Base-by-base conservation (phyloP, 2,797 vertebrate genomes). In the Schizopygopsis malacanthus region DNA sequence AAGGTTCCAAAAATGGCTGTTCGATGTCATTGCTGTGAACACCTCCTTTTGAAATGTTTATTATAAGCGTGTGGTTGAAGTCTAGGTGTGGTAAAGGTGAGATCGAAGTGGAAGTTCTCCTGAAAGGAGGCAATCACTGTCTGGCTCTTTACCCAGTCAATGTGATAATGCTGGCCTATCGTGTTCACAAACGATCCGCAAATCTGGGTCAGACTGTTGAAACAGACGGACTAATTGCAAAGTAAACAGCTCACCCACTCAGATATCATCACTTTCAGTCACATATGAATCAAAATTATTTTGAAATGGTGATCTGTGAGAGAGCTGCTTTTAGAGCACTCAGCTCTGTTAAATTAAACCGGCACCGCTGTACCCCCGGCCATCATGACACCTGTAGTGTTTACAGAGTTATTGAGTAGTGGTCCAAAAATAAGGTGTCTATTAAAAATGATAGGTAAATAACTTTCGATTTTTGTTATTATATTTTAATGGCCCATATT, bases 151-250 rank as follows among this genome's bases (percentile, higher is more conserved):
- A 56, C 11, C 20, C 50, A 39, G 75, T 54, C 52, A 56, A n/a
- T 56, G 20, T 56, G 75, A 77, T 56, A 56, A 56, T n/a, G 6
- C 75, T 77, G 18, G 6, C 75, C 75, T 56, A n/a, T 77, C 52
- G 7, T 77, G 50, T 77, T 77, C 75, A 56, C 12, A 77, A 54
- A 56, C 50, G 2, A 39, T 56, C 6, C 1, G 13, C 50, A 77
- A 77, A 77, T 56, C 50, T 77, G 33, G 33, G 75, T 77, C 33
- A 56, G 50, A 56, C 33, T 56, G 20, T 56, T 56, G 18, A 56
- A 77, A 39, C 37, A 37, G 75, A 56, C 33, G 39, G 73, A 76
- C 20, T 77, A 77, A 77, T 77, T 77, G 33, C 33, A 56, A 77
- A 77, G 75, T 39, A 56, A 77, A 77, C 33, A 15, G 33, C 50